Conservation (phyloP, 2,888 invertebrate genomes). For the Calliphora vomitoria region DNA sequence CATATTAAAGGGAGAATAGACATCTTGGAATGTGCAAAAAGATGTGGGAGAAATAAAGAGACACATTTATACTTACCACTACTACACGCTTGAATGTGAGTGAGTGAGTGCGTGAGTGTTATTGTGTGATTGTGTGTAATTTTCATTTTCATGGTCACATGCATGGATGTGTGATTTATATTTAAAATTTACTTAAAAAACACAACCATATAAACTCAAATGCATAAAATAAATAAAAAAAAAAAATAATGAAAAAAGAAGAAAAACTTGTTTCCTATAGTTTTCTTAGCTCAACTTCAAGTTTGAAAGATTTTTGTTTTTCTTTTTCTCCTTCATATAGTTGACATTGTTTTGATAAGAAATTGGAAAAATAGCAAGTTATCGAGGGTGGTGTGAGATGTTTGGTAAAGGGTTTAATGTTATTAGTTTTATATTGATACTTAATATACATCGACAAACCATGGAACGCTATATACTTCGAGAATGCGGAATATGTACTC, state of each 20-base stretch:
- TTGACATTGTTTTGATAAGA: slow-evolving; percentile 63
- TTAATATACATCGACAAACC: no score
- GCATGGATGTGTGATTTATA: slow-evolving; percentile 48
- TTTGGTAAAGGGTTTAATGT: background rate
- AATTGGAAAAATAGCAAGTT: background rate
- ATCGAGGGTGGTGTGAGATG: background rate
- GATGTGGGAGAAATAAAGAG: slow-evolving; percentile 15
- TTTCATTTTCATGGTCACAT: slow-evolving; percentile 63
- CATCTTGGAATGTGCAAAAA: slow-evolving; percentile 11
- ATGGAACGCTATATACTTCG: no score
- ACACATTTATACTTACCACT: background rate
- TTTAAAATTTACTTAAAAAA: slow-evolving; percentile 38
- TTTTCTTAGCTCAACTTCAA: slow-evolving; percentile 33
- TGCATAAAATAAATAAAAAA: background rate
- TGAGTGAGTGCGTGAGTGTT: slow-evolving; percentile 37
- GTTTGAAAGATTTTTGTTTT: slow-evolving; percentile 14
- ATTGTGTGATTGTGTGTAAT: slow-evolving; percentile 33
- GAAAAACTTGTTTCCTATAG: slow-evolving; percentile 37
- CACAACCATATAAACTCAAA: background rate
- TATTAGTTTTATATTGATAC: background rate
- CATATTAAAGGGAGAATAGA: slow-evolving; percentile 38
- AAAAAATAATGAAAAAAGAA: slow-evolving; percentile 38
- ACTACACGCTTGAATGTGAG: background rate
- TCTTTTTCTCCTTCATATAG: slow-evolving; percentile 10
- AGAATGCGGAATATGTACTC: no score